A percentile compares a stretch with the other conserved stretches of the same genome.
phyloP scores from a whole-genome alignment of 2,113 vertebrate species.

The Brachirus orientalis region DNA sequence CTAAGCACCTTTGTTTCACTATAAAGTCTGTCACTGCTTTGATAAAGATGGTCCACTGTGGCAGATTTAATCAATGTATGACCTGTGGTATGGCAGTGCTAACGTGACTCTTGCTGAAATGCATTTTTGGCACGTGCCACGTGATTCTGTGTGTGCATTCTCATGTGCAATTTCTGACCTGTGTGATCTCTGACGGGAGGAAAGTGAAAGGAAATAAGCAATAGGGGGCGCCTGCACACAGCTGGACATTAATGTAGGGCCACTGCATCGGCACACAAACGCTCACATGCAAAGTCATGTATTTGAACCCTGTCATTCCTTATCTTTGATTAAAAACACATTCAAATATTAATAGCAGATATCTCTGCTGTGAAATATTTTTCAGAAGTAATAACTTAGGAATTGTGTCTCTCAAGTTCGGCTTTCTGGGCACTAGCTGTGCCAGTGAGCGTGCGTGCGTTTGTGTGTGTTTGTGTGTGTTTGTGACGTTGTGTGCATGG shows the following conservation, averaged over 20 bases:
- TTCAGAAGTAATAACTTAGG: too few species aligned
- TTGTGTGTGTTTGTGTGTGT: constrained; percentile 47
- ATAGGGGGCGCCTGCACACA: constrained; percentile 88
- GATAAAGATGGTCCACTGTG: constrained; percentile 25
- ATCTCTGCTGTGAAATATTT: too few species aligned
- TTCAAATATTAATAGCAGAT: constrained; percentile 42
- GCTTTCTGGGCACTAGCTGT: constrained; percentile 23
- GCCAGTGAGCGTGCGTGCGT: constrained; percentile 18
- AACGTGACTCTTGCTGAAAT: constrained; percentile 6
- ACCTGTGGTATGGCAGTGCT: not conserved
- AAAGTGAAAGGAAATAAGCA: constrained; percentile 64
- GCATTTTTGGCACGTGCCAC: not conserved
- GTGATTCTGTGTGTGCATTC: not conserved
- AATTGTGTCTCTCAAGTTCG: constrained; percentile 30
- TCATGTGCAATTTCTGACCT: not conserved
- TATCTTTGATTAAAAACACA: constrained; percentile 35
- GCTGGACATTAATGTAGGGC: constrained; percentile 54
- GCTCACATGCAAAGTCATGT: constrained; percentile 38
- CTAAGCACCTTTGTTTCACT: constrained; percentile 65
- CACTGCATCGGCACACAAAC: constrained; percentile 37
- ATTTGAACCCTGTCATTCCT: constrained; percentile 7
- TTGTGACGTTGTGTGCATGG: constrained; percentile 19
- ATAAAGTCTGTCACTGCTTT: constrained; percentile 42
- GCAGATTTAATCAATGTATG: constrained; percentile 32
- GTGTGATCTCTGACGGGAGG: constrained; percentile 38